Conservation (phyloP, 2,113 vertebrate species). For the Otocyon megalotis region DNA sequence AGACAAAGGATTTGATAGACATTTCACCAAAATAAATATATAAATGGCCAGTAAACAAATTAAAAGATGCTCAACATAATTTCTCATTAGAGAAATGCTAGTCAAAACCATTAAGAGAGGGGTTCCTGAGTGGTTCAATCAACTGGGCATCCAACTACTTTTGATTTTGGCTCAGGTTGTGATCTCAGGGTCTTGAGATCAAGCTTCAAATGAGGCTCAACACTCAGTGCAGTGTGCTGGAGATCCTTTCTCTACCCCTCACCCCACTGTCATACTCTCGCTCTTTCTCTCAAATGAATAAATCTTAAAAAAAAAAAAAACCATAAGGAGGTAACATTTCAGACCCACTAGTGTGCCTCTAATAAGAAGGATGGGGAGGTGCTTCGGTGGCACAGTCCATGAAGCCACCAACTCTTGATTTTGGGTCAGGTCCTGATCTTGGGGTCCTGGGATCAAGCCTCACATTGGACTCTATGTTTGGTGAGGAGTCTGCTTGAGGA, state of each 20-base stretch:
- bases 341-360: background rate
- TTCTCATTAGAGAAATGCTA: slow-evolving; percentile 37
- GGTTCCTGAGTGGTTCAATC: background rate
- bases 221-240: background rate
- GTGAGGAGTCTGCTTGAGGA: background rate
- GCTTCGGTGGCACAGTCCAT: background rate
- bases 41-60: slow-evolving; percentile 9
- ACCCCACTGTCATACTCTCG: background rate
- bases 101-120: background rate
- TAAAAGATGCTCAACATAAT: background rate
- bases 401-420: background rate
- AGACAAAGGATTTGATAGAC: background rate
- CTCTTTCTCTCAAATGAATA: background rate
- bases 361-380: background rate
- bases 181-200: background rate
- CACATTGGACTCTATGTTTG: background rate
- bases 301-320: background rate
- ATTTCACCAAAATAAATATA: background rate
- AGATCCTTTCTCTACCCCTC: background rate
- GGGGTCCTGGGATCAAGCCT: background rate
- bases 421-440: background rate
- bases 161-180: background rate
- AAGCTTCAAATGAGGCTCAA: background rate
- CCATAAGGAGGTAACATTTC: background rate
- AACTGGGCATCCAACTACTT: background rate